Evolutionary conservation across 2,113 vertebrate species (phyloP).

Genomic region (Phocoena phocoena): DNA sequence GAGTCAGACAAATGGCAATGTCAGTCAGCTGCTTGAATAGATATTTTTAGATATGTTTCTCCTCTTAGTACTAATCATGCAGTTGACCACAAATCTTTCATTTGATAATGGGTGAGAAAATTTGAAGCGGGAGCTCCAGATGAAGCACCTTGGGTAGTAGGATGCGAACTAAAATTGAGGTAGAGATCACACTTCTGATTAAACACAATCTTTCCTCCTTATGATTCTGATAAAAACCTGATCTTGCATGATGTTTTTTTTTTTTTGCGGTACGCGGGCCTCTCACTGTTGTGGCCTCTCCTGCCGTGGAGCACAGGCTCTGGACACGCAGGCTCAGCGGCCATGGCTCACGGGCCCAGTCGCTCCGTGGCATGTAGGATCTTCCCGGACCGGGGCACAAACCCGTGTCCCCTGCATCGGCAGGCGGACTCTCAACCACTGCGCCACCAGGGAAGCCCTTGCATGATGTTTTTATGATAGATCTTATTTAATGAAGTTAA

Average conservation of each 20-base stretch:
- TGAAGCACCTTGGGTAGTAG: not conserved
- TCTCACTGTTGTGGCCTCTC: too few relatives aligned
- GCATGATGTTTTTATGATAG: not conserved
- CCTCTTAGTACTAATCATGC: not conserved
- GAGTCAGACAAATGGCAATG: slow-evolving; percentile 22
- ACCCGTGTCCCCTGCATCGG: too few relatives aligned
- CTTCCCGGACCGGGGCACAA: too few relatives aligned
- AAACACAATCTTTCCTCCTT: not conserved
- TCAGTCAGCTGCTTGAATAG: slow-evolving; percentile 31
- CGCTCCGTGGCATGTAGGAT: too few relatives aligned
- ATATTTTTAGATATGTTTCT: slow-evolving; percentile 47
- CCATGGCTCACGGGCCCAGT: too few relatives aligned
- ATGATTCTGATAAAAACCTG: not conserved
- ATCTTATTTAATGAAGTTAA: not conserved
- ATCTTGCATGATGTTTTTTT: not conserved
- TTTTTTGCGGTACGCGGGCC: too few relatives aligned
- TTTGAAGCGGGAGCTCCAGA: not conserved
- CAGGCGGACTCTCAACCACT: too few relatives aligned
- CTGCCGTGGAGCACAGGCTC: too few relatives aligned
- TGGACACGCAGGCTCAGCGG: too few relatives aligned
- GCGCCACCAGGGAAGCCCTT: too few relatives aligned
- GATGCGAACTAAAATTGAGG: not conserved
- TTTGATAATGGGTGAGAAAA: slow-evolving; percentile 15
- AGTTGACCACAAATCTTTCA: slow-evolving; percentile 24
- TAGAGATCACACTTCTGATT: slow-evolving; percentile 3